phyloP scores from a whole-genome alignment of 2,113 vertebrate species.

The Rhabdornis inornatus region DNA sequence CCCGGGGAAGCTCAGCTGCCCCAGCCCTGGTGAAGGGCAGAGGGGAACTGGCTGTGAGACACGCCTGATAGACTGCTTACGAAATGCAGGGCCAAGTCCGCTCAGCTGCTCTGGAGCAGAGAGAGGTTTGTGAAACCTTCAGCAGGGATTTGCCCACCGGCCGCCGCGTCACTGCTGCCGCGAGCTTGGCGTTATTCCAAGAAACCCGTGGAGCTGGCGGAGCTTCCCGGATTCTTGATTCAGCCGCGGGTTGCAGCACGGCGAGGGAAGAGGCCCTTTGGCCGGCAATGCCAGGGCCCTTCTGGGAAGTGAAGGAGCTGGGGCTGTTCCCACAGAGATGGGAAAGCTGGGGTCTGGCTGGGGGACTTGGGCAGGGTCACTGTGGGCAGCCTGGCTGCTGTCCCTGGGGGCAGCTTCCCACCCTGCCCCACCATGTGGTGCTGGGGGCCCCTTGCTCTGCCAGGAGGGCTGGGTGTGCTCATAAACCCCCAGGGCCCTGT shows the following conservation, averaged over 20 bases:
- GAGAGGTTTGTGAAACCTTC: slow-evolving; percentile 49
- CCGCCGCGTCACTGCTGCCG: background rate
- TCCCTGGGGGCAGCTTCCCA: background rate
- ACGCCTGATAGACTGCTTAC: background rate
- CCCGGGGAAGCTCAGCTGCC: background rate
- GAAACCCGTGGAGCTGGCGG: background rate
- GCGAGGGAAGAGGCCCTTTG: background rate
- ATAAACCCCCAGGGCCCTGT: too few relatives aligned
- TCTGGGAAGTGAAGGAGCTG: background rate
- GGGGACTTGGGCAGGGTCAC: background rate
- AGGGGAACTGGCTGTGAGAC: background rate
- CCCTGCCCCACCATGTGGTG: rapidly evolving
- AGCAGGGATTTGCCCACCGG: slow-evolving; percentile 39
- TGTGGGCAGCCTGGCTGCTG: background rate
- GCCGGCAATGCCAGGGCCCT: background rate
- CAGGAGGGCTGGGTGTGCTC: background rate
- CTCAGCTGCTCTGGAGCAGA: background rate
- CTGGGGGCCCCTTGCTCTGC: background rate
- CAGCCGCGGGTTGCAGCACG: background rate
- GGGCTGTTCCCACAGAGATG: background rate
- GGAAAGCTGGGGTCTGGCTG: background rate
- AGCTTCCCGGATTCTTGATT: slow-evolving; percentile 53
- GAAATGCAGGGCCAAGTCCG: slow-evolving; percentile 34
- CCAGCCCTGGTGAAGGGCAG: background rate
- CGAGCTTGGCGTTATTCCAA: slow-evolving; percentile 25